Conservation (phyloP, 2,113 vertebrate species). For the Pluvialis apricaria region DNA sequence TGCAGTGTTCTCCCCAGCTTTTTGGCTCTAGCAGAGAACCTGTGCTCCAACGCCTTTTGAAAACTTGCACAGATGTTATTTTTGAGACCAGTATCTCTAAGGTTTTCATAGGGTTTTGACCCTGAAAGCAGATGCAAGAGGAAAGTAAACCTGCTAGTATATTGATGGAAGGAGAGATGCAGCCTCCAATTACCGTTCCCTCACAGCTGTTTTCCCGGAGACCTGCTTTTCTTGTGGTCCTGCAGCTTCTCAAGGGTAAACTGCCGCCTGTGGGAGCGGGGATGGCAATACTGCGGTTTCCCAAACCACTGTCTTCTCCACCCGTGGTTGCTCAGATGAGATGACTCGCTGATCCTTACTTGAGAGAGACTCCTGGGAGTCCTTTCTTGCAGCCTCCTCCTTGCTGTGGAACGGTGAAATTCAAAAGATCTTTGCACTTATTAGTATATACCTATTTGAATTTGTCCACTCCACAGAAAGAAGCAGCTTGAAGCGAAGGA, state of each 20-base stretch:
- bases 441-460: background rate
- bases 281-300: background rate
- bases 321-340: rapidly evolving
- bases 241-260: background rate
- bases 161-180: background rate
- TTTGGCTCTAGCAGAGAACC: background rate
- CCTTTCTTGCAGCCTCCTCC: background rate
- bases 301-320: background rate
- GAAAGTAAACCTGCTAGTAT: background rate
- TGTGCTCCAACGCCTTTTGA: background rate
- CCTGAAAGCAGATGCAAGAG: background rate
- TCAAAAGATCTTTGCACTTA: background rate
- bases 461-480: background rate
- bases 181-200: background rate
- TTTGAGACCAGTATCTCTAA: background rate
- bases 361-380: background rate
- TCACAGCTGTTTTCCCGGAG: background rate
- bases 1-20: background rate
- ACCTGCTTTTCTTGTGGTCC: background rate
- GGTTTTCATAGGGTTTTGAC: background rate
- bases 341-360: background rate
- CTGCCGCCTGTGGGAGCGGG: background rate
- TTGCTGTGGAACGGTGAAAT: background rate
- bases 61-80: background rate
- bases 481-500: background rate